Evolutionary conservation across 53 echinoderm and acorn worm species (phyloP), one percentile per base, ranked within the genome.

Genomic region (Arbacia lixula): DNA sequence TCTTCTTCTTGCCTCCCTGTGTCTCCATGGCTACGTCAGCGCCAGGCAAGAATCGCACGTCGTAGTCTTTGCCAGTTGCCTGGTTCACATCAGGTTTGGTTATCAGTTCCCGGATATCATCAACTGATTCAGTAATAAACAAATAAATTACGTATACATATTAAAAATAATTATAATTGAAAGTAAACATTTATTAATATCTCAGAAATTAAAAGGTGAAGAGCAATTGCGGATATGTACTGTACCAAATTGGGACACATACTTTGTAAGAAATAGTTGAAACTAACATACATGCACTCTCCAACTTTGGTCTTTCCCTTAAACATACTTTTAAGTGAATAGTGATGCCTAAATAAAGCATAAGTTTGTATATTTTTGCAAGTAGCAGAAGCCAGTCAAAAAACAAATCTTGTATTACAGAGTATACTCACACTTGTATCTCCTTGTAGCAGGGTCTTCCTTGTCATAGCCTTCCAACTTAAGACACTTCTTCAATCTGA

Each of bases 31-130:
- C 84, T 12, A 84, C 78, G 58, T 93, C 89, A 64, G 83, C 76
- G 71, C 93, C 93, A 3, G 84, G 89, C 66, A 95, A 43, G 43
- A 52, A 78, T 33, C 91, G 76, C 17, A 93, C 50, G 67, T 91
- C 86, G 71, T 91, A 93, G 5, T 64, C 67, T 1, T 83, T 84
- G 6, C 96, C 96, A 19, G 96, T 88, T 21, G 93, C 91, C 40
- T 93, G 96, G 76, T 95, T 93, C 12, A 93, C 86, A 16, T 71
- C 82, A 37, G 91, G 93, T 65, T 95, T 95, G 87, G 66, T 93
- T 34, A 95, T 87, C 69, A 86, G 64, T 24, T 90, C 92, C 22
- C 84, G 26, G 30, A 95, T 43, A 51, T 91, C 91, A 38, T 55
- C 66, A 84, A 91, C 91, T 91, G 34, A 17, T 34, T 22, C 31